A percentile compares a stretch with the other conserved stretches of the same genome.
Conservation (phyloP, 2,113 vertebrate species). For the Manacus vitellinus region DNA sequence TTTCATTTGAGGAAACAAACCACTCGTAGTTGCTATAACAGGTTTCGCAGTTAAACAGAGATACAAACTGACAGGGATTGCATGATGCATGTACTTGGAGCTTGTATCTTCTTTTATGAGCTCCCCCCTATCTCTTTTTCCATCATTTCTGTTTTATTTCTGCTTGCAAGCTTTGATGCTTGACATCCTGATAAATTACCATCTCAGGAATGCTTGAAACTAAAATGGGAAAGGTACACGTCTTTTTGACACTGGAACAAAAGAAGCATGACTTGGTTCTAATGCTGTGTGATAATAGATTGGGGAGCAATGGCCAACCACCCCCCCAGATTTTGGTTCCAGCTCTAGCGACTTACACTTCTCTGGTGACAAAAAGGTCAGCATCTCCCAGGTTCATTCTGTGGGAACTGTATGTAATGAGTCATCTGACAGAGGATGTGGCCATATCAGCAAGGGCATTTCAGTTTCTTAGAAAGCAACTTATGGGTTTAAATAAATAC, state of each 20-base stretch:
- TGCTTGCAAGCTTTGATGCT: not conserved
- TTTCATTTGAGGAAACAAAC: conserved; percentile 45
- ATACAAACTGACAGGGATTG: conserved; percentile 38
- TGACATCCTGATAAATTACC: conserved; percentile 25
- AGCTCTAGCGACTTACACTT: not conserved
- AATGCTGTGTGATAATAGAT: not conserved
- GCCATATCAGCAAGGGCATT: not conserved
- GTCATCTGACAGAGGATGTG: not conserved
- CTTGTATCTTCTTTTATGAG: not conserved
- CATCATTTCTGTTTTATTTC: conserved; percentile 37
- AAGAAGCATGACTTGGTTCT: not conserved
- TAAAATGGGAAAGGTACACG: not conserved
- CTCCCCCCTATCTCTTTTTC: not conserved
- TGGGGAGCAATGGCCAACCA: not conserved
- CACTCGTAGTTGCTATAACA: conserved; percentile 15
- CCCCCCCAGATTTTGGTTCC: not conserved
- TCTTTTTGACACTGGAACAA: not conserved
- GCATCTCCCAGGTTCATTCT: not conserved
- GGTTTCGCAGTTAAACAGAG: conserved; percentile 46
- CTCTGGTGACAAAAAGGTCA: not conserved
- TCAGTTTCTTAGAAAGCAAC: not conserved
- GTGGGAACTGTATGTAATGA: not conserved
- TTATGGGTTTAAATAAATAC: not conserved
- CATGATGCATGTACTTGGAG: not conserved
- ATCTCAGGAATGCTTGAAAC: conserved; percentile 12